Evolutionary conservation across 1,140 invertebrate genomes (phyloP).

Genomic region (Latrodectus geometricus): DNA sequence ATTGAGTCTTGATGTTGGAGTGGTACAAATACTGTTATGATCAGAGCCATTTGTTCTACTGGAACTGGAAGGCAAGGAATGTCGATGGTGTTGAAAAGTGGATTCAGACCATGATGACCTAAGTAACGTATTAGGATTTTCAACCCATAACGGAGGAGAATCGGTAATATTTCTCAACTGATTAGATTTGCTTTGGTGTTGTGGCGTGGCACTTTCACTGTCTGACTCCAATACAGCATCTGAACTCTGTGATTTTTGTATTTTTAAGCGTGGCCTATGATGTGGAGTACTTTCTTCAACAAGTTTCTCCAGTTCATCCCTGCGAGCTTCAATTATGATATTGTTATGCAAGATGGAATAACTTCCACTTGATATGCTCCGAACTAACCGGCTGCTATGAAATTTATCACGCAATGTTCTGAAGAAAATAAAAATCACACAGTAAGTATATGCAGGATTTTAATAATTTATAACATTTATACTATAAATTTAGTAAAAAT

Average conservation of each 20-base stretch:
- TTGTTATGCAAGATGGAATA: slow-evolving; percentile 64
- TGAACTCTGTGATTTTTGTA: slow-evolving; percentile 64
- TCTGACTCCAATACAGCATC: slow-evolving; percentile 65
- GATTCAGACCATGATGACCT: slow-evolving; percentile 36
- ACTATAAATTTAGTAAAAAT: too few relatives aligned
- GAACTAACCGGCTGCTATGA: slow-evolving; percentile 62
- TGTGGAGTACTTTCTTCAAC: slow-evolving; percentile 62
- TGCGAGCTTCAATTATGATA: slow-evolving; percentile 19
- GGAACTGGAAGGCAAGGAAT: not conserved
- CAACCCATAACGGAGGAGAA: slow-evolving; percentile 49
- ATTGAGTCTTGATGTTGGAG: slow-evolving; percentile 10
- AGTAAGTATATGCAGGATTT: too few relatives aligned
- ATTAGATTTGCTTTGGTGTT: slow-evolving; percentile 45
- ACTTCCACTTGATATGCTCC: slow-evolving; percentile 65
- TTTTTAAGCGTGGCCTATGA: slow-evolving; percentile 37
- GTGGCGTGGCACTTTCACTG: slow-evolving; percentile 57
- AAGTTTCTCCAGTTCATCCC: slow-evolving; percentile 63
- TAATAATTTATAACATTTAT: too few relatives aligned
- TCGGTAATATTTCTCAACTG: not conserved
- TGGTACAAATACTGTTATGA: slow-evolving; percentile 9
- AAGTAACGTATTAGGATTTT: slow-evolving; percentile 41
- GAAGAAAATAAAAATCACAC: not conserved
- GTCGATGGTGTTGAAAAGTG: slow-evolving; percentile 13
- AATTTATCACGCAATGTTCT: slow-evolving; percentile 61
- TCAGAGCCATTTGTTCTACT: not conserved